Evolutionary conservation across 1,140 invertebrate genomes (phyloP), one percentile per base, ranked within the genome.

Genomic region (Stratiolaelaps scimitus): DNA sequence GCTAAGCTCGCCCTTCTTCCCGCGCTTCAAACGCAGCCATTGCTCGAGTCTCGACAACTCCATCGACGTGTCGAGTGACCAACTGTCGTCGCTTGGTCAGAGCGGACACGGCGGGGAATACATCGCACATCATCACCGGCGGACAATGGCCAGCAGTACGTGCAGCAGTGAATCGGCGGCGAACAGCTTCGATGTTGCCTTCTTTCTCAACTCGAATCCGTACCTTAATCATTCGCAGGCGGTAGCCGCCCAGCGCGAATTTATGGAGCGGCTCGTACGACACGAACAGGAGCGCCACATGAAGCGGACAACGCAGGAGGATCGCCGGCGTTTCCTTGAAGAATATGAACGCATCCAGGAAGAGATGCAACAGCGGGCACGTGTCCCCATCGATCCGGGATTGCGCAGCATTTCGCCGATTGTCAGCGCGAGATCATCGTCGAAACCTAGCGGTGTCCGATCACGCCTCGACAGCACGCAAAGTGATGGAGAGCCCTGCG

Each of bases 131-230:
- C 64, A 66, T 40, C 43, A 67, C 53, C 65, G 56, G 17, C 20
- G 66, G n/a, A 69, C 70, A 45, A 71, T 66, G 65, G 70, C 69
- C 53, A 70, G 72, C 4, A 74, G 73, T 64, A 72, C 73, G 29
- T 74, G 73, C 64, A 74, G 73, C 65, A 74, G 73, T 23, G 73
- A 74, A 66, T 74, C 73, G 64, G 73, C 73, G n/a, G 70, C 72
- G 7, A 73, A 74, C 53, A 74, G 73, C 66, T 74, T 74, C 65
- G 72, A 73, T 44, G 70, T 74, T 5, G 70, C 71, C 13, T 69
- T 73, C 44, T 74, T 68, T 65, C 66, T 70, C 23, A 66, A 70
- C 28, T 64, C 64, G 45, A 64, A 53, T 29, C 67, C 67, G 4
- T 40, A 64, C 47, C 64, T 66, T 30, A 68, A 68, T 56, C 69